A percentile compares a stretch with the other conserved stretches of the same genome.
phyloP scores from a whole-genome alignment of 2,888 invertebrate species.

The Horisme vitalbata region DNA sequence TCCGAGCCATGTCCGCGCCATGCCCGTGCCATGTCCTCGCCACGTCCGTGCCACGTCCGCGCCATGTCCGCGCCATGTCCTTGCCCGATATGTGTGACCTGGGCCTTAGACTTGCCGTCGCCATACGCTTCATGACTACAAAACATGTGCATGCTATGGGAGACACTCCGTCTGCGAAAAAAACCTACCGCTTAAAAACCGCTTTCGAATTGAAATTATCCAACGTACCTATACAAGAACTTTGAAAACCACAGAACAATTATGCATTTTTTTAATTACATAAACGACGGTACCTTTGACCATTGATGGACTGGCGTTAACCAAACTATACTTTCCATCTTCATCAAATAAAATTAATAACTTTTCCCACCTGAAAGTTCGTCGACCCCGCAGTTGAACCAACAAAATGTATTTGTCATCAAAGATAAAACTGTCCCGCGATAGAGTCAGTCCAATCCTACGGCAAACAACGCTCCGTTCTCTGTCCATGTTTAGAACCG shows the following conservation, averaged over 20 bases:
- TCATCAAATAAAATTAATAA: conserved; percentile 20
- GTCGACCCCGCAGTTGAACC: conserved; percentile 38
- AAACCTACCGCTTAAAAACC: neutral
- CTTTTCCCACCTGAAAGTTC: conserved; percentile 48
- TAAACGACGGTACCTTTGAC: too few relatives aligned
- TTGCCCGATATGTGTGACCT: too few relatives aligned
- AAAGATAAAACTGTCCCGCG: conserved; percentile 60
- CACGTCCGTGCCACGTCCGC: too few relatives aligned
- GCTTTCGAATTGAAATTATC: too few relatives aligned
- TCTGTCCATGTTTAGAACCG: conserved; percentile 54
- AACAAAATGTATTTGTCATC: conserved; percentile 48
- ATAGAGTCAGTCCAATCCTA: conserved; percentile 50
- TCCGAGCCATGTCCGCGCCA: too few relatives aligned
- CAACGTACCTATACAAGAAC: too few relatives aligned
- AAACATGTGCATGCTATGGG: conserved; percentile 27
- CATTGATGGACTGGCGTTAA: too few relatives aligned
- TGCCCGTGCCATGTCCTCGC: too few relatives aligned
- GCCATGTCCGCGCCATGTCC: too few relatives aligned
- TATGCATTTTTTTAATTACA: too few relatives aligned
- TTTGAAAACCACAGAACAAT: too few relatives aligned
- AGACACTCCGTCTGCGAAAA: conserved; percentile 27
- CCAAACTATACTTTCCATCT: conserved; percentile 25
- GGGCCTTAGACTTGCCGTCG: conserved; percentile 23
- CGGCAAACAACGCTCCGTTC: conserved; percentile 54
- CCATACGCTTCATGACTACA: conserved; percentile 24